Evolutionary conservation across 1,140 invertebrate species (phyloP).

Genomic region (Drosophila ambigua): DNA sequence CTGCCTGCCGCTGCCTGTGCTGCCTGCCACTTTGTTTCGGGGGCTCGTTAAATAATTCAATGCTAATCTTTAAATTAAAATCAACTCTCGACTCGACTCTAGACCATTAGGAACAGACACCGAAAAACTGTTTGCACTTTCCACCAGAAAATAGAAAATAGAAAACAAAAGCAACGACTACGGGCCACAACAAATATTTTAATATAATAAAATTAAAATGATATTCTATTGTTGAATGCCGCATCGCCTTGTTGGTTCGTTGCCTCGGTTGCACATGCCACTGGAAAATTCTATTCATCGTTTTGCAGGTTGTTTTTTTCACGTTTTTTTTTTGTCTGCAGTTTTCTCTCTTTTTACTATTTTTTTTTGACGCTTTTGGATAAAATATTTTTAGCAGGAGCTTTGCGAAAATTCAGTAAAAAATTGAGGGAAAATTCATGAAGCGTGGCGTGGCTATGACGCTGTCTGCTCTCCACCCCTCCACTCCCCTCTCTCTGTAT

Average conservation of each 20-base stretch:
- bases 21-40: conserved; percentile 11
- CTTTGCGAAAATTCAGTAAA: conserved; percentile 15
- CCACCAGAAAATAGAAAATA: conserved; percentile 1
- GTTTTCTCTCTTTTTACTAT: conserved; percentile 19
- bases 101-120: conserved; percentile 25
- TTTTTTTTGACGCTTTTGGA: conserved; percentile 52
- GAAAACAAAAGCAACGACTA: conserved; percentile 17
- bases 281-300: conserved; percentile 67
- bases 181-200: neutral
- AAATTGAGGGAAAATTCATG: conserved; percentile 50
- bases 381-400: conserved; percentile 57
- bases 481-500: neutral
- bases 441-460: conserved; percentile 29
- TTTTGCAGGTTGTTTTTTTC: conserved; percentile 14
- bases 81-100: conserved; percentile 50
- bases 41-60: conserved; percentile 72
- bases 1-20: conserved; percentile 11
- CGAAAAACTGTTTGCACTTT: conserved; percentile 52
- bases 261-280: conserved; percentile 43
- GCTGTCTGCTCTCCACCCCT: neutral
- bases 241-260: conserved; percentile 12
- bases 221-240: conserved; percentile 21
- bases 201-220: conserved; percentile 23
- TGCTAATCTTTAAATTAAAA: conserved; percentile 81
- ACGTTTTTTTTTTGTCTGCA: conserved; percentile 13